phyloP scores from a whole-genome alignment of 1,140 invertebrate species.

The Geopemphigus sp. region DNA sequence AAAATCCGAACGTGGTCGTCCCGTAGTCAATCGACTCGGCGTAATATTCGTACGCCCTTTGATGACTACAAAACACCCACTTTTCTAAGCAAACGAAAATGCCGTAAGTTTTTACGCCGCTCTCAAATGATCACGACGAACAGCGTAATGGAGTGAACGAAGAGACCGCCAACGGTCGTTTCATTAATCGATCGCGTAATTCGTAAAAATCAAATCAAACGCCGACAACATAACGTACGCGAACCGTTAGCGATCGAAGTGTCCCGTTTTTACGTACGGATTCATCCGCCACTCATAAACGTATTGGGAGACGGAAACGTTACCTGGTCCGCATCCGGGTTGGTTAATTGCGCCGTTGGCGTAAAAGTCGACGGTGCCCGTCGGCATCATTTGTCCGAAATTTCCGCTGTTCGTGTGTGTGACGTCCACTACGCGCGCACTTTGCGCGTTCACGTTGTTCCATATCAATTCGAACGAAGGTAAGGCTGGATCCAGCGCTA shows the following conservation, averaged over 20 bases:
- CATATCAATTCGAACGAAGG: not conserved
- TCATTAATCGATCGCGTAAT: no score
- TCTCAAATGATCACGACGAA: no score
- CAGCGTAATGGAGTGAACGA: no score
- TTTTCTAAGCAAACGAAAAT: not conserved
- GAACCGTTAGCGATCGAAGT: no score
- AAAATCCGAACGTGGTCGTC: not conserved
- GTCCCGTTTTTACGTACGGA: no score
- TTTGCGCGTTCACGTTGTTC: not conserved
- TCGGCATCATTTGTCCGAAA: not conserved
- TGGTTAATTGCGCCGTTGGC: conserved; percentile 1
- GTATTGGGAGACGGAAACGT: no score
- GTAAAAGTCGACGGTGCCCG: conserved; percentile 24
- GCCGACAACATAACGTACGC: no score
- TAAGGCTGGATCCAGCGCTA: conserved; percentile 12
- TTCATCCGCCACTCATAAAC: no score
- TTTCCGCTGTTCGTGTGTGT: not conserved
- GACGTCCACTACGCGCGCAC: not conserved
- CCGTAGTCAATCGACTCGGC: not conserved
- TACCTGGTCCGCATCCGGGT: conserved; percentile 14
- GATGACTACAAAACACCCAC: not conserved
- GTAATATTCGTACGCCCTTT: not conserved
- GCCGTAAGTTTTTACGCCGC: not conserved
- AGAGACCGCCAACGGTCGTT: no score
- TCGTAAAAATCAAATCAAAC: no score